Base-by-base conservation (phyloP, 2,888 invertebrate species). In the Lasioglossum marginatum region DNA sequence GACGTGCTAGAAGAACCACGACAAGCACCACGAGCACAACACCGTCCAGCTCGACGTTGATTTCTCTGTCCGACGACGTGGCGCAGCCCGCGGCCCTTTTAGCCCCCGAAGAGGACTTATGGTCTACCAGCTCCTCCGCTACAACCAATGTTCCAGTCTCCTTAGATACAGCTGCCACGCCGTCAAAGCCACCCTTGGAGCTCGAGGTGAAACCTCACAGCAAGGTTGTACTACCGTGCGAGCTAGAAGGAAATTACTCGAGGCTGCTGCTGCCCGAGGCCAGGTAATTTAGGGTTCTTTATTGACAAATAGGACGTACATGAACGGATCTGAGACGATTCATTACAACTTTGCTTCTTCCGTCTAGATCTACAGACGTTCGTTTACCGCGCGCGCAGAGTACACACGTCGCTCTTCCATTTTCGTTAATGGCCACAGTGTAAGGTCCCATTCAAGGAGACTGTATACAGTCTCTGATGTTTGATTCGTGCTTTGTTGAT, bases 151-250 rank as follows among this genome's bases (percentile, higher is more conserved):
- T 89, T 52, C 89, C 93, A 34, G 85, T 91, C 73, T 90, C 91
- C 86, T 79, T 90, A 73, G 92, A 92, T 80, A 84, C 89, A 77
- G 88, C 87, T 31, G 84, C 89, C 57, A 83, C 90, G 75, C 88
- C 92, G 48, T 89, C 92, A 74, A 91, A 91, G 88, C 92, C 93
- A 74, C 94, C 94, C 81, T 88, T 94, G 72, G 94, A 95, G 83
- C 91, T 94, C 74, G 92, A 93, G 87, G 94, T 94, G 78, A 94
- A 94, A 88, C 94, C 94, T 77, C 94, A 93, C 87, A 93, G 91
- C 87, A 94, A 95, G 91, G 93, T 94, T 90, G 90, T 94, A 79
- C 90, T 95, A 75, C 95, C 95, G 43, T 95, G 95, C 91, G 94
- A 95, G 82, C 92, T 95, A 79, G 94, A 95, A 84, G 94, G 92